phyloP scores from a whole-genome alignment of 2,888 invertebrate species.

The Pristionchus entomophagus region DNA sequence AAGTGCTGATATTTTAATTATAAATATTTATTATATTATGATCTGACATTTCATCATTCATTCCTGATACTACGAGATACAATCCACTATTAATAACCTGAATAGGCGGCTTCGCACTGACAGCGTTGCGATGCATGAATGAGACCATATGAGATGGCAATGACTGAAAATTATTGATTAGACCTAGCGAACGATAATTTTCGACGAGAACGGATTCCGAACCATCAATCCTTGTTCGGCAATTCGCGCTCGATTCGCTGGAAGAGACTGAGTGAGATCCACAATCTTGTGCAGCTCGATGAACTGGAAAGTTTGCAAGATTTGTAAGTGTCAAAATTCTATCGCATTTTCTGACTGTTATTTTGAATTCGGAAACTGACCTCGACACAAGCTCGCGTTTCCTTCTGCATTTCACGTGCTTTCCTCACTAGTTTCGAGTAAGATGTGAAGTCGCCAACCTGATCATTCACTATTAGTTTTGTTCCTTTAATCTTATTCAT shows the following conservation, averaged over 20 bases:
- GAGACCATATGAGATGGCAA: slow-evolving; percentile 63
- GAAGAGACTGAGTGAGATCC: slow-evolving; percentile 57
- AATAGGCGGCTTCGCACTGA: slow-evolving; percentile 66
- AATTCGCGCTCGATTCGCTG: slow-evolving; percentile 58
- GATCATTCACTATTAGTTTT: neutral
- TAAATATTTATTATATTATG: no score
- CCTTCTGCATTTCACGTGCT: slow-evolving; percentile 36
- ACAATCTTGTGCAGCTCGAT: slow-evolving; percentile 58
- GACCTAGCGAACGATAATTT: neutral
- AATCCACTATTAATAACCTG: no score
- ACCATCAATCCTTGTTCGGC: slow-evolving; percentile 53
- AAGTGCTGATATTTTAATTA: no score
- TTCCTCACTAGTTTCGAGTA: slow-evolving; percentile 21
- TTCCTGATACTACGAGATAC: no score
- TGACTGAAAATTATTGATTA: slow-evolving; percentile 48
- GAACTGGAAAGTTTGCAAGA: slow-evolving; percentile 48
- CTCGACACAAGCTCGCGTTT: slow-evolving; percentile 43
- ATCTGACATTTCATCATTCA: no score
- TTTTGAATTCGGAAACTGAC: neutral
- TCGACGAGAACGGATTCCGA: neutral
- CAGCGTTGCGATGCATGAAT: slow-evolving; percentile 62
- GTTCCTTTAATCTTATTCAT: no score
- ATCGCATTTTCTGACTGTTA: no score
- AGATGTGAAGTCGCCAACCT: slow-evolving; percentile 38
- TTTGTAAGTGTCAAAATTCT: no score